Evolutionary conservation across 1,140 invertebrate species (phyloP).

Genomic region (Gryon sp.): DNA sequence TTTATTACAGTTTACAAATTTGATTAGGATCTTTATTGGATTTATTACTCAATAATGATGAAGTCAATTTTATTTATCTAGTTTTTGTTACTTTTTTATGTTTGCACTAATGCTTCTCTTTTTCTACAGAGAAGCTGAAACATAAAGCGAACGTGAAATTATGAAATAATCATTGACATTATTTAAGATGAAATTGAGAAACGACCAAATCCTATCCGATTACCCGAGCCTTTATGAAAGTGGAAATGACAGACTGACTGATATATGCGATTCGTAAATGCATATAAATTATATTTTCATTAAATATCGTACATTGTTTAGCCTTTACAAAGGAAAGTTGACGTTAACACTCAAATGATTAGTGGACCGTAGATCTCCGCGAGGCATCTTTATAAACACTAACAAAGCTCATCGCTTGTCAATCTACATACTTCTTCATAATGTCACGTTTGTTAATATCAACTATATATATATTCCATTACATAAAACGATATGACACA

Average conservation of each 20-base stretch:
- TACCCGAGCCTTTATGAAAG: slow-evolving; percentile 41
- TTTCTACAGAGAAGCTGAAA: too few species aligned
- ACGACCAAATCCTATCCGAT: slow-evolving; percentile 39
- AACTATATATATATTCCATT: too few species aligned
- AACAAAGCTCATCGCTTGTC: neutral
- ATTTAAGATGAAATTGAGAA: slow-evolving; percentile 42
- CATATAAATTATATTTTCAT: slow-evolving; percentile 55
- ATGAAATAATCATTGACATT: slow-evolving; percentile 16
- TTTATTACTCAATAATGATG: too few species aligned
- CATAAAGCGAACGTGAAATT: neutral
- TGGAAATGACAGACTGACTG: slow-evolving; percentile 45
- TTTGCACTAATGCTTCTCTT: too few species aligned
- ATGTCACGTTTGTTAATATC: too few species aligned
- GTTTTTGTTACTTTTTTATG: too few species aligned
- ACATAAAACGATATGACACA: too few species aligned
- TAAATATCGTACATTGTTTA: slow-evolving; percentile 57
- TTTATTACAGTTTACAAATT: too few species aligned
- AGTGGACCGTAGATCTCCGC: slow-evolving; percentile 31
- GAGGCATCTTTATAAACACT: slow-evolving; percentile 24
- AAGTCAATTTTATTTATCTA: too few species aligned
- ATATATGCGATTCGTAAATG: slow-evolving; percentile 42
- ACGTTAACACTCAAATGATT: slow-evolving; percentile 55
- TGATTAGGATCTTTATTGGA: too few species aligned
- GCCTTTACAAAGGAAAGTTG: slow-evolving; percentile 49
- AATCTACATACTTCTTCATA: neutral